Base-by-base conservation (phyloP, 2,113 vertebrate species). In the Nanger granti region DNA sequence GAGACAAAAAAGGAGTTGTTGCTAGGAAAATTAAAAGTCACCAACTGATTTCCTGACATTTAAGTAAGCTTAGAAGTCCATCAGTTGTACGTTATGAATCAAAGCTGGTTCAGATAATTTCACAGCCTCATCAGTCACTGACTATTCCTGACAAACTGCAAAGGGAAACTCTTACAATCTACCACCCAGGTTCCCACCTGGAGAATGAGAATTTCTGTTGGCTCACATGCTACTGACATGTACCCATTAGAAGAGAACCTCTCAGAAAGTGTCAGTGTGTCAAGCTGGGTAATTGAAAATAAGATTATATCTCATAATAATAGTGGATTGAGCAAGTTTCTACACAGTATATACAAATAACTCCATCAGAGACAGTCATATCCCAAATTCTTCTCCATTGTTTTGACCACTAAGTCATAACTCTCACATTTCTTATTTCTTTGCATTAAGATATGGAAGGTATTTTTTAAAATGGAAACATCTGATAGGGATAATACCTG, bases 11-110 rank as follows among this genome's bases (percentile, higher is more conserved):
- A 98, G 47, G 79, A 97, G 7, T 93, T 97, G 76, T 93, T 97
- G 47, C 83, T 96, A 91, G 85, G 87, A 96, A 93, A 98, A 97
- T 2, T 98, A 96, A 98, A 97, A 97, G 97, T 95, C 91, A 69
- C 84, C 49, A 97, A 96, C 73, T 97, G 95, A 92, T 96, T 98
- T 97, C 76, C 95, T 98, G 98, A 97, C 97, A 98, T 98, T 98
- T 98, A 95, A 97, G 44, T 73, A 97, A 98, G 92, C 96, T 93
- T 97, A 95, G 94, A 95, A 97, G 97, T 88, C 88, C 62, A 95
- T 98, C 97, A 95, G 44, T 64, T 66, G 87, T 66, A 96, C 49
- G 62, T 94, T 97, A 97, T 73, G 95, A 96, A 94, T 90, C 80
- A 18, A 34, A 94, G 93, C 96, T 95, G 90, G 73, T 95, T 97